phyloP scores from a whole-genome alignment of 2,888 invertebrate species.

The Latheticus oryzae region DNA sequence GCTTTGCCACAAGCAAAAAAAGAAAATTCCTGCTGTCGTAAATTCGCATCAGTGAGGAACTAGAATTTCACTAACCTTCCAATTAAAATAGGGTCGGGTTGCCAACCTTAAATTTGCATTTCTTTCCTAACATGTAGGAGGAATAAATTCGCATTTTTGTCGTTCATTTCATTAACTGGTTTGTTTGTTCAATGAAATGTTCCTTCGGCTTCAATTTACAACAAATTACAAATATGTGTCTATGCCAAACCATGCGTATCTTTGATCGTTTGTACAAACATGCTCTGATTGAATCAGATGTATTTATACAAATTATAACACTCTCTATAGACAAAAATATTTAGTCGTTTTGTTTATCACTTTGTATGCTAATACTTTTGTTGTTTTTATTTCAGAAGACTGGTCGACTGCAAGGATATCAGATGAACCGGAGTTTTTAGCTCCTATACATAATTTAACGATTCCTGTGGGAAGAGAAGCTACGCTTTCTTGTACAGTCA shows the following conservation, averaged over 20 bases:
- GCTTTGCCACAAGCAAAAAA: no score
- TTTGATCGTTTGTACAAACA: slow-evolving; percentile 31
- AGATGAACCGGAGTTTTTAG: slow-evolving; percentile 72
- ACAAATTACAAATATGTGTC: slow-evolving; percentile 27
- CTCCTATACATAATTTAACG: slow-evolving; percentile 73
- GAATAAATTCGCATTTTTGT: no score
- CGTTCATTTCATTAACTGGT: no score
- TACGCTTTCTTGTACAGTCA: slow-evolving; percentile 73
- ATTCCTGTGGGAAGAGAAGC: slow-evolving; percentile 75
- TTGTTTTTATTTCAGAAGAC: slow-evolving; percentile 68
- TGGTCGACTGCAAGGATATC: slow-evolving; percentile 70
- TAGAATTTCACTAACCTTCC: no score
- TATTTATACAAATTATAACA: slow-evolving; percentile 19
- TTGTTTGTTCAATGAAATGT: slow-evolving; percentile 15
- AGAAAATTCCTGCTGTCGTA: no score
- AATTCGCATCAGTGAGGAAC: no score
- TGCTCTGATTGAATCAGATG: slow-evolving; percentile 18
- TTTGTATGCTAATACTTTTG: no score
- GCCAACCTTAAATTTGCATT: no score
- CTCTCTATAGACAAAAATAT: no score
- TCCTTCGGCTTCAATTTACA: slow-evolving; percentile 23
- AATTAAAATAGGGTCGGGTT: no score
- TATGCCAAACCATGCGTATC: slow-evolving; percentile 24
- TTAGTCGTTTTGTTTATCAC: no score
- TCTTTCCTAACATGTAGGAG: no score